Evolutionary conservation across 2,797 vertebrate genomes (phyloP), one percentile per base, ranked within the genome.

Genomic region (Cyclopterus lumpus): DNA sequence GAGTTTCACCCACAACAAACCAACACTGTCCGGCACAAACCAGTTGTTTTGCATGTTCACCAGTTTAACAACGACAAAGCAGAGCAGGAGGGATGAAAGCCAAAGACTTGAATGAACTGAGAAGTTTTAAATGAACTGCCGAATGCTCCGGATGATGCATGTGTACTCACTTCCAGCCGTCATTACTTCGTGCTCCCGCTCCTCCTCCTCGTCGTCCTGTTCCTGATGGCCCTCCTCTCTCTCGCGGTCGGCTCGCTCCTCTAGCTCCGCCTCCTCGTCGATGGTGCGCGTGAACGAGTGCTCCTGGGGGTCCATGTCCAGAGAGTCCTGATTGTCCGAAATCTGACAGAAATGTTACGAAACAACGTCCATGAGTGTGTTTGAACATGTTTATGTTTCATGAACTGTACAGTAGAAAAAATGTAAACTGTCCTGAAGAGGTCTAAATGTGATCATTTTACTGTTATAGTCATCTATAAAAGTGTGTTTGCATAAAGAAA

Each of bases 181-280:
- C 96, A 99, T 97, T 32, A 97, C 96, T 94, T 99, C 98, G n/a
- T 98, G 97, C 1, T 98, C 97, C 53, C 96, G 90, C 70, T 99
- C 97, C 38, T 99, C 98, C 72, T 99, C 97, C 24, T 99, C 97
- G 0, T 98, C 97, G 10, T 98, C 97, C 40, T 98, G 97, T 34
- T 98, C 97, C 24, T 94, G 95, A n/a, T 98, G 97, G 1, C 96
- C 96, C 42, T 99, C 97, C 53, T 99, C 98, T 66, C 97, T 84
- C 78, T 99, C 98, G 1, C 98, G 92, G 86, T 98, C 96, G 1
- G 96, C 96, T 80, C 97, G 94, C 80, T 99, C 98, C 66, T 99
- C 98, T 75, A 99, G 94, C 92, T 99, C 98, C 0, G 97, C 98
- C 93, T 99, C 98, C 86, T 99, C 98, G 40, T 99, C 98, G 67